A percentile compares a stretch with the other conserved stretches of the same genome.
Evolutionary conservation across 2,888 invertebrate genomes (phyloP).

Genomic region (Dysmachus trigonus): DNA sequence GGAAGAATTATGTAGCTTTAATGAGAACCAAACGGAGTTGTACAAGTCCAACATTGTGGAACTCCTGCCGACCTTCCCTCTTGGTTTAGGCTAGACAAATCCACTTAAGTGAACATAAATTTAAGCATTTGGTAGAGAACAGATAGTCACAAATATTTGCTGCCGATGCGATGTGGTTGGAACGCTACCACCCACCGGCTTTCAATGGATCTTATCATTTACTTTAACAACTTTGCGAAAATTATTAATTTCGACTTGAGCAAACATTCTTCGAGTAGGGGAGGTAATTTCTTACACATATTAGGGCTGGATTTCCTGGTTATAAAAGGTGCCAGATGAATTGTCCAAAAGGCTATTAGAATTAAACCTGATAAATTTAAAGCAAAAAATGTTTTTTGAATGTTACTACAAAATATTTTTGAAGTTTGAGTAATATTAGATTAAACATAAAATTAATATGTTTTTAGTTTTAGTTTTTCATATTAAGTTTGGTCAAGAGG

Average conservation of each 20-base stretch:
- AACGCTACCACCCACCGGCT: neutral
- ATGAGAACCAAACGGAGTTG: neutral
- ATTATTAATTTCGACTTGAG: conserved; percentile 2
- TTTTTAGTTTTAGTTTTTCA: too few relatives aligned
- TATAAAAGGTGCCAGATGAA: neutral
- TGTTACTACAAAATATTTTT: too few relatives aligned
- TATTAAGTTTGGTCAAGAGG: too few relatives aligned
- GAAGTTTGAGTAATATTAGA: too few relatives aligned
- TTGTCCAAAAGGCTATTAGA: neutral
- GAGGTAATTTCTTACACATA: neutral
- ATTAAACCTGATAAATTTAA: neutral
- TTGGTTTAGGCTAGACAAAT: neutral
- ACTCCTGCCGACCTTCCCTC: neutral
- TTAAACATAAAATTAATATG: too few relatives aligned
- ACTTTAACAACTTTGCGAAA: conserved; percentile 15
- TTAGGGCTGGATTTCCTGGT: neutral
- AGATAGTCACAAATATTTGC: conserved; percentile 13
- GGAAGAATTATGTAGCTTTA: neutral
- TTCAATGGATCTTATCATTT: neutral
- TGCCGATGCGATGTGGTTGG: neutral
- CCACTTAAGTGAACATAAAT: neutral
- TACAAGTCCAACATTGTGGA: neutral
- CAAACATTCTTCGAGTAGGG: neutral
- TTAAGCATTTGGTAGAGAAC: neutral
- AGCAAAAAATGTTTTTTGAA: neutral